Percentiles rank a stretch among this genome's conserved stretches.
Evolutionary conservation across 2,797 vertebrate genomes (phyloP).

Genomic region (Sebastes alutus): DNA sequence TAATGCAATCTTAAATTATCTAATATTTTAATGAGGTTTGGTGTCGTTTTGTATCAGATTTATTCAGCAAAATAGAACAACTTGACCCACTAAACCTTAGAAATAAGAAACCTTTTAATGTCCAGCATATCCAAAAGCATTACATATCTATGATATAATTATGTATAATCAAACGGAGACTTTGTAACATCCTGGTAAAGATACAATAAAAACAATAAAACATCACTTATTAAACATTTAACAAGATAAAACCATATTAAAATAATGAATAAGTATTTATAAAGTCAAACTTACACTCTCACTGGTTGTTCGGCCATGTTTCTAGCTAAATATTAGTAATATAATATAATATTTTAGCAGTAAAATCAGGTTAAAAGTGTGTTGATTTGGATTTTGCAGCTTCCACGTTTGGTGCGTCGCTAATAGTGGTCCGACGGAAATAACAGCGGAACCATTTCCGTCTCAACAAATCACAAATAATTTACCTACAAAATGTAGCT

Average conservation of each 20-base stretch:
- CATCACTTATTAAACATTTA: not conserved
- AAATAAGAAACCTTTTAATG: accelerated
- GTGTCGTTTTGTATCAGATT: not conserved
- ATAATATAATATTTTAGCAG: no score
- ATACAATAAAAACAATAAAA: not conserved
- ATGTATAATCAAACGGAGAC: no score
- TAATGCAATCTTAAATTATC: not conserved
- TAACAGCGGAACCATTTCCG: constrained; percentile 1
- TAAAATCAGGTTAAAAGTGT: not conserved
- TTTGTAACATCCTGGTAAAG: not conserved
- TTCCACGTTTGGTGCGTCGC: constrained; percentile 25
- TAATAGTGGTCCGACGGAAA: constrained; percentile 16
- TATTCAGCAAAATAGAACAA: not conserved
- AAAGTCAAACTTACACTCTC: constrained; percentile 68
- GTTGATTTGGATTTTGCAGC: constrained; percentile 31
- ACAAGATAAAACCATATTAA: accelerated
- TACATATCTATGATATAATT: not conserved
- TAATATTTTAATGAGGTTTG: not conserved
- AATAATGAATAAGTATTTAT: accelerated
- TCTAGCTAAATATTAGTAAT: not conserved
- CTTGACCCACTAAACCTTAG: not conserved
- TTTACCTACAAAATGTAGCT: accelerated
- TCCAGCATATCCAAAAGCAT: not conserved
- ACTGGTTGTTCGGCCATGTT: constrained; percentile 67
- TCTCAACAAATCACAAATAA: accelerated